Conservation (phyloP, 2,888 invertebrate species). For the Copidosoma aretas region DNA sequence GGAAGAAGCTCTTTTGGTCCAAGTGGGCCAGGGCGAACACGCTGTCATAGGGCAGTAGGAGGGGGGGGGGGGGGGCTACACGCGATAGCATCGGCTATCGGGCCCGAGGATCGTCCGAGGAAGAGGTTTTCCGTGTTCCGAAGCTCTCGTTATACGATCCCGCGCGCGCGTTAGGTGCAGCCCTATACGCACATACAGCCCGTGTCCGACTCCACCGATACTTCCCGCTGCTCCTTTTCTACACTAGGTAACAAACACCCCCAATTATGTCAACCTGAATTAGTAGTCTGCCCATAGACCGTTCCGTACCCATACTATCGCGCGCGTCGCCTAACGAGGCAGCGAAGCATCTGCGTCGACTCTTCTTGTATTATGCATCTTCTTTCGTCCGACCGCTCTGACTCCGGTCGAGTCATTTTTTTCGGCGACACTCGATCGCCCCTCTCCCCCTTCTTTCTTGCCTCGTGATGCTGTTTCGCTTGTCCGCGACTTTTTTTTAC, state of each 20-base stretch:
- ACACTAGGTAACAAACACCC: constrained; percentile 61
- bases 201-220: constrained; percentile 20
- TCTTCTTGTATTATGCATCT: background rate
- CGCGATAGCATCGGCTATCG: constrained; percentile 61
- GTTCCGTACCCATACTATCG: constrained; percentile 47
- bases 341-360: constrained; percentile 13
- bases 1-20: background rate
- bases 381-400: background rate
- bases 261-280: constrained; percentile 62
- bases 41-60: no score
- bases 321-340: constrained; percentile 52
- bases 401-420: background rate
- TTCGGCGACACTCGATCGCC: background rate
- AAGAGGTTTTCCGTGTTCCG: constrained; percentile 63
- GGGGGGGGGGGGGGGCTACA: constrained; percentile 10
- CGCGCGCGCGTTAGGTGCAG: constrained; percentile 50
- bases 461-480: background rate
- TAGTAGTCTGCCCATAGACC: constrained; percentile 58
- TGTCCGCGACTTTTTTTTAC: background rate
- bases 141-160: constrained; percentile 61
- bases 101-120: constrained; percentile 57
- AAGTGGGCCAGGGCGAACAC: background rate
- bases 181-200: constrained; percentile 17
- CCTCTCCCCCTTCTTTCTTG: no score
- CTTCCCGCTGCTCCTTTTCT: constrained; percentile 22